These are phyloP conservation scores for Drosophila parthenogenetica DNA, from an alignment of 2,888 invertebrate species.

Conservation along the genomic window DNA sequence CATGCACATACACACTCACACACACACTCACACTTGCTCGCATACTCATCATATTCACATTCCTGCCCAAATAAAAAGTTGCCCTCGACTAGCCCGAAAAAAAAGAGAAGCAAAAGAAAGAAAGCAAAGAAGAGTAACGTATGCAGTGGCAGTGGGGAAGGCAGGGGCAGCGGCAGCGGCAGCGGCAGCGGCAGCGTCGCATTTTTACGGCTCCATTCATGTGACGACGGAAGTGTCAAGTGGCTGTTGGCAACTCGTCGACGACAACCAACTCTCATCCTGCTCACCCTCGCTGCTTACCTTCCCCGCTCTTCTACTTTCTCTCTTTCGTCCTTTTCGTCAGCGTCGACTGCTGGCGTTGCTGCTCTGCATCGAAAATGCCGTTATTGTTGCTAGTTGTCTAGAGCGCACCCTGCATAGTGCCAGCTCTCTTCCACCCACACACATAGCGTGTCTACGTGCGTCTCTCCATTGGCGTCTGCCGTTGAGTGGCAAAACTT, in stretches of 20 bases:
- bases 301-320: no score
- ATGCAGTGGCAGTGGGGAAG: constrained; percentile 36
- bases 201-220: constrained; percentile 81
- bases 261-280: constrained; percentile 72
- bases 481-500: constrained; percentile 77
- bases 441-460: constrained; percentile 51
- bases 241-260: constrained; percentile 81
- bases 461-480: constrained; percentile 54
- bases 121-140: constrained; percentile 11
- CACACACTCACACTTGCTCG: constrained; percentile 5
- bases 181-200: constrained; percentile 73
- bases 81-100: constrained; percentile 71
- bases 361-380: constrained; percentile 72
- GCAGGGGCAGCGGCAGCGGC: constrained; percentile 55
- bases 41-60: constrained; percentile 45
- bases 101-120: constrained; percentile 13
- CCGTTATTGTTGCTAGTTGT: constrained; percentile 81
- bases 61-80: constrained; percentile 74
- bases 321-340: constrained; percentile 57
- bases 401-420: constrained; percentile 44
- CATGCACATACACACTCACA: constrained; percentile 18
- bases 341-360: constrained; percentile 7
- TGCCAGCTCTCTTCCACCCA: constrained; percentile 5
- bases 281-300: constrained; percentile 55
- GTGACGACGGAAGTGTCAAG: constrained; percentile 81